Base-by-base conservation (phyloP, 2,113 vertebrate species). In the Vanacampus margaritifer region DNA sequence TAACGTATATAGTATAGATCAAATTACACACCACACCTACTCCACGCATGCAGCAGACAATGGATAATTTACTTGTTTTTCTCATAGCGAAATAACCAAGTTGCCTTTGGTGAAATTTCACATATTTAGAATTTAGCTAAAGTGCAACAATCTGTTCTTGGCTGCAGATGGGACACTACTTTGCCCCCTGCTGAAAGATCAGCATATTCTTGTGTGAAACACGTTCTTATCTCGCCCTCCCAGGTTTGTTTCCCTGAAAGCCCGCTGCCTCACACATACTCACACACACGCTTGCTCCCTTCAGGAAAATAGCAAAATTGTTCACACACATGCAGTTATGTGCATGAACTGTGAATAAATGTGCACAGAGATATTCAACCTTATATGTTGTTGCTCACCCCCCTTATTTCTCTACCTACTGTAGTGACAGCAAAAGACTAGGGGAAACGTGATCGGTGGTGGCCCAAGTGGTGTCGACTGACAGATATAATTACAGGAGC, bases 401-500 rank as follows among this genome's bases (percentile, higher is more conserved):
- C 32, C 4, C 37, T n/a, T 21, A 8, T 39, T 66, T 68, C 73
- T 70, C 61, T 64, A 53, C 73, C 74, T 53, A 45, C 75, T 64
- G 28, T 76, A 73, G 68, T 81, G 86, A 87, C 75, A 76, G 67
- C 59, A 61, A 68, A 14, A 64, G 67, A 81, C 70, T 58, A 75
- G 79, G 61, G 84, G 87, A 86, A 86, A 85, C 65, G 79, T 78
- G 83, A 88, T 73, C 75, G 67, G 79, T 79, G 86, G 86, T 82
- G 75, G 83, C 80, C 84, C 80, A 65, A 37, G 84, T 77, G 77
- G 84, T 92, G 86, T 83, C 90, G 83, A 79, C 80, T 84, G 83
- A 91, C 81, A 87, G 88, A 87, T 83, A 79, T 87, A 90, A 91
- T 90, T 86, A 91, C 85, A 92, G 87, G 81, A 90, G 86, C 78